Evolutionary conservation across 2,113 vertebrate species (phyloP).

Genomic region (Urocolius indicus): DNA sequence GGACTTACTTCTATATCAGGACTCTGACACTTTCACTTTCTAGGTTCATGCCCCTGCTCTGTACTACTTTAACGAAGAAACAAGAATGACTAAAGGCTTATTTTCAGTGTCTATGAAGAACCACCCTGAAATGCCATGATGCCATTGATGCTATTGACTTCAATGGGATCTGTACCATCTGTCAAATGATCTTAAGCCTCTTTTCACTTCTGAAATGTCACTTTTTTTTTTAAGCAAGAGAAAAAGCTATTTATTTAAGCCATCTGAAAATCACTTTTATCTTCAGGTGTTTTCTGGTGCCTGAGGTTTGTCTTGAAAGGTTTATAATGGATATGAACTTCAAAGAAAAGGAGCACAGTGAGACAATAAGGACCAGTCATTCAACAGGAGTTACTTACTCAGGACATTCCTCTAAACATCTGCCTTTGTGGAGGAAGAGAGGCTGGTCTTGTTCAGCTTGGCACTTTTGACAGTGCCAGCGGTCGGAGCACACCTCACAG

Average conservation of each 20-base stretch:
- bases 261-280: neutral
- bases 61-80: neutral
- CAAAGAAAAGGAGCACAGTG: neutral
- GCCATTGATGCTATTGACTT: neutral
- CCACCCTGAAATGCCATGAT: neutral
- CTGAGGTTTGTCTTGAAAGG: neutral
- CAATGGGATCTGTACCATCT: neutral
- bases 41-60: neutral
- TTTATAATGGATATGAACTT: neutral
- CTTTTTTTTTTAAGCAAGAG: neutral
- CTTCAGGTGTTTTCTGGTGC: neutral
- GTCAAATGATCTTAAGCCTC: neutral
- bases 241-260: neutral
- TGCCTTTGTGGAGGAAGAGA: conserved; percentile 82
- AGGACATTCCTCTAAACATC: conserved; percentile 81
- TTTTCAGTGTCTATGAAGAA: neutral
- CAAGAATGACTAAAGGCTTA: neutral
- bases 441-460: neutral
- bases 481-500: conserved; percentile 80
- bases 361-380: neutral
- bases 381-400: conserved; percentile 71
- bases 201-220: neutral
- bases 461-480: conserved; percentile 79
- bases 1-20: neutral
- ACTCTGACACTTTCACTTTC: neutral